Evolutionary conservation across 2,888 invertebrate genomes (phyloP).

Genomic region (Erebia aethiops): DNA sequence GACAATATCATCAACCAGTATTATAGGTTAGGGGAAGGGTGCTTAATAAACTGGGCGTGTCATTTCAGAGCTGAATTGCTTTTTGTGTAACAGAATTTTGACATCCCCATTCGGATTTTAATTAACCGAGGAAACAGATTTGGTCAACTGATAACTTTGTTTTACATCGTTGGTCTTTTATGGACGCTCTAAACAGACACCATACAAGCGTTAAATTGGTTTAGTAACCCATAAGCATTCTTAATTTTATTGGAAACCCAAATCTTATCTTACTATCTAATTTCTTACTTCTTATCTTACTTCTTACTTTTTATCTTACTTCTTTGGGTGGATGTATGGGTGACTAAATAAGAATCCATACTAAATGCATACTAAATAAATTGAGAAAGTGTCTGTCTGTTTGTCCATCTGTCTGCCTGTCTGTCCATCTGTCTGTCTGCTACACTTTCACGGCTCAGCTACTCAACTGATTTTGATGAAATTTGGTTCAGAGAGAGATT

Average conservation of each 20-base stretch:
- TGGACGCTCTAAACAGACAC: not conserved
- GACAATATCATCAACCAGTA: constrained; percentile 19
- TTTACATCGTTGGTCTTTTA: constrained; percentile 26
- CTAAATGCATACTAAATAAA: too few species aligned
- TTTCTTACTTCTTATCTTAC: too few species aligned
- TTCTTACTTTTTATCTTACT: too few species aligned
- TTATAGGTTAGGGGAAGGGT: constrained; percentile 46
- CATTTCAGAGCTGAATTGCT: constrained; percentile 43
- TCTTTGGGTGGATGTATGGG: too few species aligned
- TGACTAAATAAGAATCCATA: too few species aligned
- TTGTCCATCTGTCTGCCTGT: too few species aligned
- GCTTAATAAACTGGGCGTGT: constrained; percentile 46
- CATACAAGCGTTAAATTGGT: not conserved
- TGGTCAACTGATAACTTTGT: constrained; percentile 36
- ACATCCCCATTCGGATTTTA: constrained; percentile 43
- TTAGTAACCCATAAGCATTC: not conserved
- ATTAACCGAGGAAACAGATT: constrained; percentile 41
- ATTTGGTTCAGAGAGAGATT: too few species aligned
- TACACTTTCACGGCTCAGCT: too few species aligned
- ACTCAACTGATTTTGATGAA: not conserved
- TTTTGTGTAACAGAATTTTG: constrained; percentile 43
- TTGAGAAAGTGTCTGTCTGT: too few species aligned
- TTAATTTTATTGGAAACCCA: not conserved
- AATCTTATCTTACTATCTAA: too few species aligned
- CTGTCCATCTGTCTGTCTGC: too few species aligned